Evolutionary conservation across 1,140 invertebrate genomes (phyloP).

Genomic region (Dreissena rostriformis): DNA sequence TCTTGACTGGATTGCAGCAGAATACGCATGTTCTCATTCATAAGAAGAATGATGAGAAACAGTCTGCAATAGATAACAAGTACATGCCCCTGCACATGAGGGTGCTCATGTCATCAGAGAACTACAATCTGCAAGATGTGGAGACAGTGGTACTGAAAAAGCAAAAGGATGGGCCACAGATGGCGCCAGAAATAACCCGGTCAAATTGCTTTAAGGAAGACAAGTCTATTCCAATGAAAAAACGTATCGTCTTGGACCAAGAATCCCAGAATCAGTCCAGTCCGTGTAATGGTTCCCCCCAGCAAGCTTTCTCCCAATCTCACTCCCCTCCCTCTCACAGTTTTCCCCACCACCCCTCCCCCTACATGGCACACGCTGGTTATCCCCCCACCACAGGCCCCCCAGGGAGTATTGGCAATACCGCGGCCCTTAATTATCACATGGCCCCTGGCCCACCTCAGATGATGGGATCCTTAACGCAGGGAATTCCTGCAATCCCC

Average conservation of each 20-base stretch:
- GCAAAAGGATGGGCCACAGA: neutral
- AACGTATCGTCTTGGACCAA: conserved; percentile 46
- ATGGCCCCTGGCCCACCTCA: conserved; percentile 6
- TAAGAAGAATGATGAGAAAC: conserved; percentile 25
- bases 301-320: conserved; percentile 5
- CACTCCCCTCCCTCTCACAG: conserved; percentile 21
- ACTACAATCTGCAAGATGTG: conserved; percentile 26
- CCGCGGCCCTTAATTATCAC: conserved; percentile 5
- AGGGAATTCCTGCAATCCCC: conserved; percentile 6
- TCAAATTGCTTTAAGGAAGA: conserved; percentile 49
- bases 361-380: conserved; percentile 36
- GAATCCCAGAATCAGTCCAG: conserved; percentile 11
- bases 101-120: conserved; percentile 41
- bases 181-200: neutral
- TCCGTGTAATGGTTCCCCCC: conserved; percentile 18
- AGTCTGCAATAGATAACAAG: conserved; percentile 30
- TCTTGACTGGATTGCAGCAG: conserved; percentile 69
- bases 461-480: neutral
- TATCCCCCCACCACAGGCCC: conserved; percentile 11
- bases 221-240: conserved; percentile 55
- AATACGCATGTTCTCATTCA: conserved; percentile 41
- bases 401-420: neutral
- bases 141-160: conserved; percentile 6
- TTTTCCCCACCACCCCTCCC: conserved; percentile 8
- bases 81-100: conserved; percentile 52